Conservation (phyloP, 2,888 invertebrate species). For the Hemicrepidius hirtus region DNA sequence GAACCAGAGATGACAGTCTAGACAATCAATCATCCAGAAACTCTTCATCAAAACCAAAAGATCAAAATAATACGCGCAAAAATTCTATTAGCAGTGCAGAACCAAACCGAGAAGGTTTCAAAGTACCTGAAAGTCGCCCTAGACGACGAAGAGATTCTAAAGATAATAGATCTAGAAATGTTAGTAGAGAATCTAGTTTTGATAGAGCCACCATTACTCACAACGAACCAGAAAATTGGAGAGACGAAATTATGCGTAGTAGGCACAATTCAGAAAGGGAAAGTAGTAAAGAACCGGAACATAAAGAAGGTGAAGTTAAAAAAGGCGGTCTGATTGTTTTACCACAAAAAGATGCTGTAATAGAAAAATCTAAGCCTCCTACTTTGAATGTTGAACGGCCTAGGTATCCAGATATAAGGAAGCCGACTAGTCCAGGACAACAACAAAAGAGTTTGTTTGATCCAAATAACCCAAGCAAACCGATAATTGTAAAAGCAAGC, state of each 20-base stretch:
- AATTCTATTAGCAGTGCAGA: slow-evolving; percentile 63
- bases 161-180: slow-evolving; percentile 62
- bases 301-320: slow-evolving; percentile 50
- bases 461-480: slow-evolving; percentile 81
- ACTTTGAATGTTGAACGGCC: slow-evolving; percentile 56
- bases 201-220: slow-evolving; percentile 65
- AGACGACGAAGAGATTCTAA: slow-evolving; percentile 55
- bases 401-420: slow-evolving; percentile 54
- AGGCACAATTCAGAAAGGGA: slow-evolving; percentile 60
- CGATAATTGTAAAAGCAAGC: slow-evolving; percentile 79
- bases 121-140: slow-evolving; percentile 63
- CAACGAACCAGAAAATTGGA: slow-evolving; percentile 67
- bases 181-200: slow-evolving; percentile 65
- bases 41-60: slow-evolving; percentile 28
- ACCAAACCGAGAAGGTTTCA: slow-evolving; percentile 63
- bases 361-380: slow-evolving; percentile 54
- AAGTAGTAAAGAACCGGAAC: slow-evolving; percentile 55
- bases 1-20: slow-evolving; percentile 63
- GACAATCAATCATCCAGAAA: slow-evolving; percentile 51
- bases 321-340: slow-evolving; percentile 68
- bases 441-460: slow-evolving; percentile 76
- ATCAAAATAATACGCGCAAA: slow-evolving; percentile 56
- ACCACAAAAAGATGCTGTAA: slow-evolving; percentile 62
- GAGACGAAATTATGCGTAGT: slow-evolving; percentile 67
- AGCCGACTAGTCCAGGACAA: slow-evolving; percentile 55